Evolutionary conservation across 2,797 vertebrate genomes (phyloP).

Genomic region (Sebastes jordani): DNA sequence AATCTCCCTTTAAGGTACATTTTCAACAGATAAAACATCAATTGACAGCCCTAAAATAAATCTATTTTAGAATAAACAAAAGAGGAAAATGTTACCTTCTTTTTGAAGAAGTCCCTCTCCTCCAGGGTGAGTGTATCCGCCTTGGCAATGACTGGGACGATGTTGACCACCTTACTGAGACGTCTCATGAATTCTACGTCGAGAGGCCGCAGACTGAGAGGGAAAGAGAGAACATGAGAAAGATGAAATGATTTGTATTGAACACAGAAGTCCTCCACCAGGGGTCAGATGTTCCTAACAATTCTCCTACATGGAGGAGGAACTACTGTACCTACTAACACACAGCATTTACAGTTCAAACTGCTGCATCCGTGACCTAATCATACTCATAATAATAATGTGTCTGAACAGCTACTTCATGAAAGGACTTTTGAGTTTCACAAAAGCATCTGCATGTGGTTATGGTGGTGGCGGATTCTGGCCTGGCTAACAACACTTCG

Average conservation of each 20-base stretch:
- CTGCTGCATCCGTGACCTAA: constrained; percentile 3
- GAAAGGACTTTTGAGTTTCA: neutral
- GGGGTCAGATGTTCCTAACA: constrained; percentile 51
- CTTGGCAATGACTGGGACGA: constrained; percentile 97
- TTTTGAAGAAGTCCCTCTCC: constrained; percentile 96
- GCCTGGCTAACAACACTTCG: neutral
- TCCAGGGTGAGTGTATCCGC: constrained; percentile 96
- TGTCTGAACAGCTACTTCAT: constrained; percentile 7
- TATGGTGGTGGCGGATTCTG: neutral
- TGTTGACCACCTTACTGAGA: constrained; percentile 98
- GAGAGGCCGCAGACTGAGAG: constrained; percentile 89
- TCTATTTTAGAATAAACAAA: neutral
- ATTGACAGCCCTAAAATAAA: neutral
- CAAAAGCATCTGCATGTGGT: constrained; percentile 17
- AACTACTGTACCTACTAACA: neutral
- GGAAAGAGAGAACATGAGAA: neutral
- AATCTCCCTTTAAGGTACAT: too few species aligned
- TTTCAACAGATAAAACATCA: too few species aligned
- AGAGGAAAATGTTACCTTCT: constrained; percentile 82
- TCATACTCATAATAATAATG: neutral
- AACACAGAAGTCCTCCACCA: constrained; percentile 32
- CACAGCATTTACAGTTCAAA: neutral
- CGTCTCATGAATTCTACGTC: constrained; percentile 99
- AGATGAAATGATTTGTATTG: neutral
- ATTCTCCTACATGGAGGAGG: neutral